Percentiles rank a stretch among this genome's conserved stretches.
Evolutionary conservation across 2,888 invertebrate species (phyloP).

Genomic region (Ypsolopha sequella): DNA sequence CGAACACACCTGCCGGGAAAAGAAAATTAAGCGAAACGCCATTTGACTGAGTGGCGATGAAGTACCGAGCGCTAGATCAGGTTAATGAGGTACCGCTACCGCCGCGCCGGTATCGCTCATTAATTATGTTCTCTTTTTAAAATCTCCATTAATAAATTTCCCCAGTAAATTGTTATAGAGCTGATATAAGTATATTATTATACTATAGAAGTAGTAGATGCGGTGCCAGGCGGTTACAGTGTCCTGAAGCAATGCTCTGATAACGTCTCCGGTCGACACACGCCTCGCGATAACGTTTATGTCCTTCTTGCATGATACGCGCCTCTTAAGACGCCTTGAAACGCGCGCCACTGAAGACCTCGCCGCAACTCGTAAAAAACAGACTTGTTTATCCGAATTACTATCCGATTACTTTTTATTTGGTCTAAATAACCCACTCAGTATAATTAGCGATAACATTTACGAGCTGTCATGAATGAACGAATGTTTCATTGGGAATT

Average conservation of each 20-base stretch:
- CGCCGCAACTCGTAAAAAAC: constrained; percentile 39
- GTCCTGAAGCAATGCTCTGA: constrained; percentile 25
- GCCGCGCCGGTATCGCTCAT: constrained; percentile 59
- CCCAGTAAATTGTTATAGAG: not conserved
- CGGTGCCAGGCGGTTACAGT: constrained; percentile 12
- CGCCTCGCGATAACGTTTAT: constrained; percentile 42
- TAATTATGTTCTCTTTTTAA: constrained; percentile 18
- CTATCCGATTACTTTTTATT: constrained; percentile 54
- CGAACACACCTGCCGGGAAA: constrained; percentile 69
- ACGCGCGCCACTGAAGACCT: constrained; percentile 39
- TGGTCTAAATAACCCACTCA: constrained; percentile 37
- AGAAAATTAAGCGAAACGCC: constrained; percentile 71
- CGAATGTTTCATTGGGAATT: constrained; percentile 24
- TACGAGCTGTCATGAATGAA: constrained; percentile 15
- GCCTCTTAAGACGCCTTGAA: constrained; percentile 38
- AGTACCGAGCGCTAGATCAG: constrained; percentile 60
- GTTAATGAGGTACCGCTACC: constrained; percentile 49
- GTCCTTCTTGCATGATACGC: constrained; percentile 49
- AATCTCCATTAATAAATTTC: not conserved
- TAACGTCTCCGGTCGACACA: constrained; percentile 35
- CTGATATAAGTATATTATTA: not conserved
- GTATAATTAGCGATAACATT: constrained; percentile 47
- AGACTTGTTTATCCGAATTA: constrained; percentile 50
- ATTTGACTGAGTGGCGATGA: constrained; percentile 71
- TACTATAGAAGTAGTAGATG: not conserved